Percentiles rank a stretch among this genome's conserved stretches.
These are phyloP conservation scores for Heterodera schachtii DNA, from an alignment of 1,140 invertebrate genomes.

Conservation along the genomic window DNA sequence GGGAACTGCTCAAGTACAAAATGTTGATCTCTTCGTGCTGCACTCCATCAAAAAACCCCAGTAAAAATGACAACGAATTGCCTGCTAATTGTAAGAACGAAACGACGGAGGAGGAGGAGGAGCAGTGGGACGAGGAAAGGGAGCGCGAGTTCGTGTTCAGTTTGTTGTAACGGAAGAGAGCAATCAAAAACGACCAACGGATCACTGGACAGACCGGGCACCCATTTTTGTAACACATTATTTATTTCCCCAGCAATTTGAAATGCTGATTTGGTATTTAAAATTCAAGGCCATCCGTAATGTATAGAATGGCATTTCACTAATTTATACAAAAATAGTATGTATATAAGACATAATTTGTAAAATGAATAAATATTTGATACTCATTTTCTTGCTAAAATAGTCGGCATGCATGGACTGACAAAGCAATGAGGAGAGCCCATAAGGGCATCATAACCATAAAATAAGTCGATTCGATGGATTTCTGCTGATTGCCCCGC, in stretches of 20 bases:
- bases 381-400: not conserved
- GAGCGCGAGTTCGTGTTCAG: slow-evolving; percentile 31
- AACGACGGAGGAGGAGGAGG: not conserved
- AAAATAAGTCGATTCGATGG: slow-evolving; percentile 27
- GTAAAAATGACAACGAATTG: not conserved
- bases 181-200: not conserved
- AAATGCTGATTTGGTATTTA: no score
- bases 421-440: not conserved
- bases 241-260: no score
- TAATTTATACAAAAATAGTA: no score
- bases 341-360: no score
- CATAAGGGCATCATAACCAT: slow-evolving; percentile 35
- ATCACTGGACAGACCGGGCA: no score
- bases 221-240: no score
- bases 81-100: not conserved
- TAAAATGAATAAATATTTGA: no score
- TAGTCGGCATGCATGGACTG: slow-evolving; percentile 9
- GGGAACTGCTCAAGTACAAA: slow-evolving; percentile 27
- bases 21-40: not conserved
- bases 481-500: slow-evolving; percentile 28
- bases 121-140: slow-evolving; percentile 25
- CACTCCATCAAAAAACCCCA: slow-evolving; percentile 9
- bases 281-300: no score
- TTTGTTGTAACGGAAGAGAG: not conserved
- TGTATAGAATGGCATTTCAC: no score